phyloP scores from a whole-genome alignment of 2,113 vertebrate genomes.

The Sigmodon hispidus region DNA sequence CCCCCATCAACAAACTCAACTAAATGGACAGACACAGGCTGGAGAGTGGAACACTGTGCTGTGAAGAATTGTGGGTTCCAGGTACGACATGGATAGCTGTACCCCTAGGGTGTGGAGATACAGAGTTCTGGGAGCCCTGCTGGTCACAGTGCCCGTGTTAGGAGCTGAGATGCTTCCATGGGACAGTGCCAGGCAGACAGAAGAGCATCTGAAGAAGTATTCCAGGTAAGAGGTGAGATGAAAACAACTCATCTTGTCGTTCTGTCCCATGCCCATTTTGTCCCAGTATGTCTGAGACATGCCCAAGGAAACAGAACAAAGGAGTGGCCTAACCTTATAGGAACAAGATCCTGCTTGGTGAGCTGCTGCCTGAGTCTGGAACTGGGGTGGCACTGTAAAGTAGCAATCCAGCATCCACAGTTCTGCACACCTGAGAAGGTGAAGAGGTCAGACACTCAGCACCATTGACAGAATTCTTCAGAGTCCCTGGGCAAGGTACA shows the following conservation, averaged over 20 bases:
- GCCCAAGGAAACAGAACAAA: background rate
- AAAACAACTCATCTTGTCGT: background rate
- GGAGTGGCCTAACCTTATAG: too few species aligned
- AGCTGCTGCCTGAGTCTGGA: background rate
- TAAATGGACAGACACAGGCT: background rate
- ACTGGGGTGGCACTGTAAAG: background rate
- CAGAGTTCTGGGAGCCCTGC: background rate
- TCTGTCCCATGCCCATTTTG: background rate
- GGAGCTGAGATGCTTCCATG: rapidly evolving
- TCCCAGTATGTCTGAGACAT: background rate
- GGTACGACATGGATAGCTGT: background rate
- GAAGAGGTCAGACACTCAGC: background rate
- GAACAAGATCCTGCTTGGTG: background rate
- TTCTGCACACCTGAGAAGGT: background rate
- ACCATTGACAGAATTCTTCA: rapidly evolving
- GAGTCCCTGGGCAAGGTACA: too few species aligned
- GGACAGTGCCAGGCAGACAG: background rate
- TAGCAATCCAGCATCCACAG: background rate
- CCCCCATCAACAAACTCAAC: background rate
- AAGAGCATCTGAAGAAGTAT: background rate
- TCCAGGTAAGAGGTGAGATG: background rate
- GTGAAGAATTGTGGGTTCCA: too few species aligned
- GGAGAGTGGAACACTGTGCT: background rate
- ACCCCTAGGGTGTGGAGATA: background rate
- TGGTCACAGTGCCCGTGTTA: rapidly evolving